These are phyloP conservation scores for Monomorium pharaonis DNA, from an alignment of 1,140 invertebrate genomes.

Conservation along the genomic window DNA sequence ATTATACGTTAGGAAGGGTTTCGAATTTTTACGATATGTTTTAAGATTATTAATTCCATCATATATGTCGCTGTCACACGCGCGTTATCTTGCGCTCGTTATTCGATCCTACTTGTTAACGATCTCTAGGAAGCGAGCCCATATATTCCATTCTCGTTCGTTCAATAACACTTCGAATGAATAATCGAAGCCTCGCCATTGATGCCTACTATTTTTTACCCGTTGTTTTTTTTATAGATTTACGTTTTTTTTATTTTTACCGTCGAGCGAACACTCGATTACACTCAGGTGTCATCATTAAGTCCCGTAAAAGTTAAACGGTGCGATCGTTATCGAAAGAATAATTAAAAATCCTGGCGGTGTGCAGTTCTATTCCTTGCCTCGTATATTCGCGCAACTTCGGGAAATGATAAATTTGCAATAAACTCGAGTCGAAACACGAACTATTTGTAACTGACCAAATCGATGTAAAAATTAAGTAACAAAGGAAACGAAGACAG, in stretches of 20 bases:
- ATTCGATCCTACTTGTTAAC: not conserved
- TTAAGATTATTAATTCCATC: slow-evolving; percentile 4
- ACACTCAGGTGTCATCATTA: not conserved
- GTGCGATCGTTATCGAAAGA: slow-evolving; percentile 27
- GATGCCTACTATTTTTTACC: slow-evolving; percentile 41
- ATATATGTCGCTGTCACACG: not conserved
- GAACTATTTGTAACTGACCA: not conserved
- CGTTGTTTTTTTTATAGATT: slow-evolving; percentile 17
- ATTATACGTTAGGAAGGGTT: not conserved
- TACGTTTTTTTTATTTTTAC: slow-evolving; percentile 49
- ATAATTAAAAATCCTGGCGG: slow-evolving; percentile 33
- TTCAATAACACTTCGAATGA: slow-evolving; percentile 21
- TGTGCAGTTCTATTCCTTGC: slow-evolving; percentile 37
- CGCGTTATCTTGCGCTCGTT: not conserved
- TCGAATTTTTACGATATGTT: slow-evolving; percentile 11
- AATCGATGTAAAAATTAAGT: slow-evolving; percentile 30
- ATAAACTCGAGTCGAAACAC: not conserved
- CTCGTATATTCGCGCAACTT: not conserved
- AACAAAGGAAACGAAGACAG: not conserved
- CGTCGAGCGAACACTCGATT: not conserved
- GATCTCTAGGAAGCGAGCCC: not conserved
- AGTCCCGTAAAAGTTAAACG: not conserved
- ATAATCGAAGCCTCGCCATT: slow-evolving; percentile 44
- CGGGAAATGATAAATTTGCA: slow-evolving; percentile 40
- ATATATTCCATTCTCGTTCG: not conserved